Percentiles rank a stretch among this genome's conserved stretches.
These are phyloP conservation scores for Lepus americanus DNA, from an alignment of 2,113 vertebrate species.

Conservation along the genomic window DNA sequence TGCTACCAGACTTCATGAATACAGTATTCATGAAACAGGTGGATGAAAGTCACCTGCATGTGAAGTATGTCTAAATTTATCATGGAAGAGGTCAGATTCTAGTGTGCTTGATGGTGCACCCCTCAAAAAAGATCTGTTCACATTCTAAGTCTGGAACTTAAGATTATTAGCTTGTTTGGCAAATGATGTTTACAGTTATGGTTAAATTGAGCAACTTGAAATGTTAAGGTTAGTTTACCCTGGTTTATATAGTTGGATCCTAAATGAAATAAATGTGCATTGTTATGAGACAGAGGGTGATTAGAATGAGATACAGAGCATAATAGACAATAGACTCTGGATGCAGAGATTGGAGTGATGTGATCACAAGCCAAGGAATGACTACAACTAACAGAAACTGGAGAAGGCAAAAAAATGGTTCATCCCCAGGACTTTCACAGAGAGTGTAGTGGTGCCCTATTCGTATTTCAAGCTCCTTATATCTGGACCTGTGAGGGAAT, in stretches of 20 bases:
- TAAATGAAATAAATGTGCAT: neutral
- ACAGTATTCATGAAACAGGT: neutral
- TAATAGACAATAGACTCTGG: neutral
- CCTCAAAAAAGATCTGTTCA: neutral
- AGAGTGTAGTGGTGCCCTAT: accelerated
- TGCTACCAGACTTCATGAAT: too few relatives aligned
- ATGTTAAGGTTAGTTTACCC: neutral
- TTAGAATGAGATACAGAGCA: neutral
- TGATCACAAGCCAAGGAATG: neutral
- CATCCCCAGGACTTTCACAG: accelerated
- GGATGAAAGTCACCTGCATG: neutral
- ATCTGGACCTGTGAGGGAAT: neutral
- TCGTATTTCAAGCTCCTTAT: neutral
- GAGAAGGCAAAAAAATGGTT: neutral
- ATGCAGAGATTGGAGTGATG: neutral
- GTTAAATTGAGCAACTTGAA: neutral
- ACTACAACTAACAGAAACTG: neutral
- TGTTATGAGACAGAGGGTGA: neutral
- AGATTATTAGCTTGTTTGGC: neutral
- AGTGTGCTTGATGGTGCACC: neutral
- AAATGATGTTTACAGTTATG: neutral
- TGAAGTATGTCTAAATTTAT: neutral
- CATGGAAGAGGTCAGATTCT: neutral
- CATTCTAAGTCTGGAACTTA: neutral
- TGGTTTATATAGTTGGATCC: neutral